These are phyloP conservation scores for Labrus mixtus DNA, from an alignment of 2,113 vertebrate genomes.

Conservation along the genomic window DNA sequence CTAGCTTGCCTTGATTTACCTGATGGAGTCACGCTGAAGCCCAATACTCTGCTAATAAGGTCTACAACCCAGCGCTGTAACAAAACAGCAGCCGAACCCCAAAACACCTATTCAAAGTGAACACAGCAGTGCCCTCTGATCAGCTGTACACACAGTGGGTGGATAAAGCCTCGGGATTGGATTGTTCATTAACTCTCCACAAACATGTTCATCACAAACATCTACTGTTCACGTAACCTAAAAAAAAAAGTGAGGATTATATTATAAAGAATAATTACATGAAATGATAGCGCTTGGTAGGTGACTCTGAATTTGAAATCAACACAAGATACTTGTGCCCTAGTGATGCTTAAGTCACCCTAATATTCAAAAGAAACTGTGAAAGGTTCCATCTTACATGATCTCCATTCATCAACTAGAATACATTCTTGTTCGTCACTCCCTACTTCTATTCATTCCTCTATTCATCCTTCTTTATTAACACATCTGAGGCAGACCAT, in stretches of 20 bases:
- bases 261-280: not conserved
- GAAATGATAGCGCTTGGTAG: no score
- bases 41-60: constrained; percentile 64
- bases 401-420: not conserved
- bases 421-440: not conserved
- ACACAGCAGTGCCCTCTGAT: constrained; percentile 10
- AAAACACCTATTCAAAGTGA: constrained; percentile 36
- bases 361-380: not conserved
- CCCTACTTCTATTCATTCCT: not conserved
- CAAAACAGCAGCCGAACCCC: constrained; percentile 34
- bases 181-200: not conserved
- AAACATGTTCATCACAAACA: constrained; percentile 24
- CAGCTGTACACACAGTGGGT: not conserved
- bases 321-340: not conserved
- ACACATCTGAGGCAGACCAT: not conserved
- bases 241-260: not conserved
- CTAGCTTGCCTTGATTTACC: constrained; percentile 63
- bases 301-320: not conserved
- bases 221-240: not conserved
- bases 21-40: constrained; percentile 63
- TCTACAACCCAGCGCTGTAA: constrained; percentile 16
- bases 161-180: not conserved
- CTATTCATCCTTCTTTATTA: not conserved
- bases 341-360: not conserved
- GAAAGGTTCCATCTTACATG: not conserved